These are phyloP conservation scores for Neodon shergylaensis DNA, from an alignment of 2,113 vertebrate species.

Conservation along the genomic window DNA sequence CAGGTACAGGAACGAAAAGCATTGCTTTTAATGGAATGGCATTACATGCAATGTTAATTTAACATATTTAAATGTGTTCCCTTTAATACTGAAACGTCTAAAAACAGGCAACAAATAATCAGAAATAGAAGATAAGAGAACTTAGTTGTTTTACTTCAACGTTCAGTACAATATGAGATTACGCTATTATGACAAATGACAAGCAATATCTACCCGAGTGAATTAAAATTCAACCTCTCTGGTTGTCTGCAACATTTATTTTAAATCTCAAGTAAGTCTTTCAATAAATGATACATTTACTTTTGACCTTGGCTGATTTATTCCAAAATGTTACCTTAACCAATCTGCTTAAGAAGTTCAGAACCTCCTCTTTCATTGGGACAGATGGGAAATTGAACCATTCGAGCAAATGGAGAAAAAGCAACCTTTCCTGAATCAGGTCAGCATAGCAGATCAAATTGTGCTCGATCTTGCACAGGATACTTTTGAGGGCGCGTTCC, in stretches of 20 bases:
- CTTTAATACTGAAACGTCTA: neutral
- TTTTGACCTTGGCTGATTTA: neutral
- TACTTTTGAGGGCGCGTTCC: constrained; percentile 91
- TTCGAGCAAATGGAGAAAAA: constrained; percentile 91
- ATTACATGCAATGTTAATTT: neutral
- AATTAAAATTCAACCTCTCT: neutral
- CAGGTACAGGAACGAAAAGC: neutral
- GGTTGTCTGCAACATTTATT: neutral
- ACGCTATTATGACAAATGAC: no score
- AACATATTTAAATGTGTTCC: neutral
- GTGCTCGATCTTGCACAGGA: constrained; percentile 93
- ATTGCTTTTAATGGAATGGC: neutral
- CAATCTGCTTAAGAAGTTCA: constrained; percentile 88
- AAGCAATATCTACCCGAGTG: neutral
- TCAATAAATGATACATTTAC: neutral
- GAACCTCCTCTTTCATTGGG: constrained; percentile 91
- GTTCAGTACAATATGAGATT: neutral
- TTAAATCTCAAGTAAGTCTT: neutral
- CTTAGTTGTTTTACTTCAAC: neutral
- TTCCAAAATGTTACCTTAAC: constrained; percentile 87
- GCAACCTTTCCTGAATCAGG: constrained; percentile 90
- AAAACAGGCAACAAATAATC: neutral
- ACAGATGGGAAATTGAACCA: constrained; percentile 97
- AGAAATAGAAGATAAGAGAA: neutral
- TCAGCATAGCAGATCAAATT: constrained; percentile 88